phyloP scores from a whole-genome alignment of 2,888 invertebrate genomes.

The Drosophila lutescens region DNA sequence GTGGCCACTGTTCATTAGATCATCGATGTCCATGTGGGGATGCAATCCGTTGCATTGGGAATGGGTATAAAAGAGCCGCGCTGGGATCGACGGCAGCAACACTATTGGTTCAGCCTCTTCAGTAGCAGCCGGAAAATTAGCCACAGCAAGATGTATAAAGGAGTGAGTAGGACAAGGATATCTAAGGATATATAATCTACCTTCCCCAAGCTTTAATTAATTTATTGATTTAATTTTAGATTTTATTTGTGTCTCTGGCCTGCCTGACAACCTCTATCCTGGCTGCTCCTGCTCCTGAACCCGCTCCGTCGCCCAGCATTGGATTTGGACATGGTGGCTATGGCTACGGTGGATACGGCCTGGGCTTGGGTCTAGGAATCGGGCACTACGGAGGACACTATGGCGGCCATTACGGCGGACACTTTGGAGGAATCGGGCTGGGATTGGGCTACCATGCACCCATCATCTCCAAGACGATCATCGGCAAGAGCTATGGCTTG shows the following conservation, averaged over 20 bases:
- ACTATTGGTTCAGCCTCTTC: slow-evolving; percentile 37
- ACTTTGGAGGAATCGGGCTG: slow-evolving; percentile 50
- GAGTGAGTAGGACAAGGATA: slow-evolving; percentile 48
- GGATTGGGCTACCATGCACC: slow-evolving; percentile 74
- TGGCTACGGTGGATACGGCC: slow-evolving; percentile 62
- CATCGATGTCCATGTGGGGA: slow-evolving; percentile 57
- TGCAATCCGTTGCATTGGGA: slow-evolving; percentile 15
- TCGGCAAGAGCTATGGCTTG: slow-evolving; percentile 68
- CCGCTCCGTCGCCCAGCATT: slow-evolving; percentile 55
- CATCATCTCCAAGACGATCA: slow-evolving; percentile 70
- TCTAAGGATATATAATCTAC: too few species aligned
- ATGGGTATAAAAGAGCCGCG: slow-evolving; percentile 58
- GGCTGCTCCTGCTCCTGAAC: slow-evolving; percentile 68
- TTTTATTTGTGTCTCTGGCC: slow-evolving; percentile 63
- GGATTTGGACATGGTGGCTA: slow-evolving; percentile 65
- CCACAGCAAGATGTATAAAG: slow-evolving; percentile 48
- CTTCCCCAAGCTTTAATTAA: too few species aligned
- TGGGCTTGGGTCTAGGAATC: slow-evolving; percentile 51
- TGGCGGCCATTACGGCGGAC: slow-evolving; percentile 46
- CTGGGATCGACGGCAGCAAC: slow-evolving; percentile 31
- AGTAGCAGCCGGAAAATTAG: slow-evolving; percentile 20
- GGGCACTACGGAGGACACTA: slow-evolving; percentile 33
- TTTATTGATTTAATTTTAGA: slow-evolving; percentile 42
- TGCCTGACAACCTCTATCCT: slow-evolving; percentile 52
- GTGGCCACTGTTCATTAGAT: slow-evolving; percentile 59